Conservation (phyloP, 1,140 invertebrate species). For the Drosophila mayri region DNA sequence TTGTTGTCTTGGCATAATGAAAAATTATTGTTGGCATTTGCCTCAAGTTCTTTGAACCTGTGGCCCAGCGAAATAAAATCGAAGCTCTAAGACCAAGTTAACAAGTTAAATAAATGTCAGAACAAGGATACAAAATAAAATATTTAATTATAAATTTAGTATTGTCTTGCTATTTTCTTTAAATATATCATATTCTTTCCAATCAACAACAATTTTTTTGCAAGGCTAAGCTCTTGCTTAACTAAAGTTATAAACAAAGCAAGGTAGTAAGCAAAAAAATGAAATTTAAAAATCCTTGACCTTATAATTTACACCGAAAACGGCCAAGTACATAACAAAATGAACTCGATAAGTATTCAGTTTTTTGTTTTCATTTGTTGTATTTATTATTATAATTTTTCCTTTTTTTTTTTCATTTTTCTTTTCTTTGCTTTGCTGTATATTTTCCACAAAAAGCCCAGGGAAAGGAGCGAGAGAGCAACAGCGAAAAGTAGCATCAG, state of each 20-base stretch:
- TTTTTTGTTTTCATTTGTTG: neutral
- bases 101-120: neutral
- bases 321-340: slow-evolving; percentile 57
- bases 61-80: neutral
- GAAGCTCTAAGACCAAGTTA: neutral
- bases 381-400: no score
- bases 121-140: neutral
- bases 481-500: slow-evolving; percentile 27
- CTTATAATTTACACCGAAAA: slow-evolving; percentile 46
- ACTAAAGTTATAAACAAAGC: neutral
- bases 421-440: slow-evolving; percentile 4
- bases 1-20: slow-evolving; percentile 40
- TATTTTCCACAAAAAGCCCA: slow-evolving; percentile 33
- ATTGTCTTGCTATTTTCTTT: neutral
- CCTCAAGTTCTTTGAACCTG: slow-evolving; percentile 40
- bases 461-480: slow-evolving; percentile 9
- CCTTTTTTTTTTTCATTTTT: neutral
- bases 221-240: neutral
- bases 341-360: slow-evolving; percentile 69
- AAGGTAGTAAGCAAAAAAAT: slow-evolving; percentile 10
- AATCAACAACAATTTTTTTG: neutral
- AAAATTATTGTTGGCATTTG: slow-evolving; percentile 45
- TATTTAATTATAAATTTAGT: neutral
- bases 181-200: neutral
- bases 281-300: slow-evolving; percentile 80